Base-by-base conservation (phyloP, 1,140 invertebrate species). In the Helicoverpa armigera region DNA sequence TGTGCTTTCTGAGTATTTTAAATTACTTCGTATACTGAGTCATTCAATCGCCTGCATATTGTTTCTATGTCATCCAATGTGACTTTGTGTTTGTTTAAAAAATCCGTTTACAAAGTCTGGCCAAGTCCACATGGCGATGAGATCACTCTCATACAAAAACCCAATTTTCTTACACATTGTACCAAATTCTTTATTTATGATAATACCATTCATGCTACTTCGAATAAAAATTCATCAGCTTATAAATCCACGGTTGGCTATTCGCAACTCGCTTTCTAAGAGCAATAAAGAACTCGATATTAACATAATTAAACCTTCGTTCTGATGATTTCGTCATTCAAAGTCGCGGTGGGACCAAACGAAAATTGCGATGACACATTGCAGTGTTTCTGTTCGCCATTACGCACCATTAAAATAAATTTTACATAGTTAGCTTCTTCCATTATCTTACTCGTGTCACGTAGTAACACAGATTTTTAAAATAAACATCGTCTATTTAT, bases 111-210 rank as follows among this genome's bases (percentile, higher is more conserved):
- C 10, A 12, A 48, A 14, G 61, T 79, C 73, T 72, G 56, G 77
- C 53, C 67, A 70, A 73, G 76, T 78, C 83, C 83, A 83, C 80
- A 83, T 83, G 80, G 43, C 18, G 81, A 18, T 86, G 84, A 86
- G 80, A 83, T 86, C 84, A 86, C 73, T 16, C 53, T 35, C 35
- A 56, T 67, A 63, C 35, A 76, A 76, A 81, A 81, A 76, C 67
- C 10, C 29, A 43, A 48, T 51, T 9, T 43, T 51, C 50, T 50
- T 53, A 54, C 60, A 74, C 43, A 74, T 65, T 74, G 67, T 80
- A 56, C 13, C 50, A 72, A 72, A 72, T 53, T 74, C 23, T 50
- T 72, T 43, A 50, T 48, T 43, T 51, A 73, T 80, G 43, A n/a
- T 43, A 79, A 70, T 79, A 29, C 63, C 31, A 50, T 58, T 48